Conservation (phyloP, 2,113 vertebrate species). For the Gorsachius goisagi region DNA sequence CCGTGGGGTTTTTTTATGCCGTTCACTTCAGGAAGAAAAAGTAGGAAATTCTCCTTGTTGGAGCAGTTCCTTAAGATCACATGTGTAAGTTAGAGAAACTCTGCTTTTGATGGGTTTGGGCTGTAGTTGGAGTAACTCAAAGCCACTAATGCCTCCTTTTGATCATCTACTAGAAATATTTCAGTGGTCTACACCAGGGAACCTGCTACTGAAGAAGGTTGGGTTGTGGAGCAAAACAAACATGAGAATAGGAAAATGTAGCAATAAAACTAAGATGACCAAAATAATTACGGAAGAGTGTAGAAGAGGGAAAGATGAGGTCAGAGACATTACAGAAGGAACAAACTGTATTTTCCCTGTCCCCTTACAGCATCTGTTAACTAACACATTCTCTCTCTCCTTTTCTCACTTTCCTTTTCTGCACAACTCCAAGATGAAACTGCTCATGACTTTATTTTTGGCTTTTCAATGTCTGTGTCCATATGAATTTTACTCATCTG, state of each 20-base stretch:
- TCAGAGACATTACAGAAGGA: slow-evolving; percentile 33
- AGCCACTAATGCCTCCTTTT: background rate
- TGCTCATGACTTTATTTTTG: slow-evolving; percentile 61
- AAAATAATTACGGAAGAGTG: background rate
- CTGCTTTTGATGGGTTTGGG: background rate
- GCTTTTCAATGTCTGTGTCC: slow-evolving; percentile 51
- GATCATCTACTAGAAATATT: background rate
- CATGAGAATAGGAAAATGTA: background rate
- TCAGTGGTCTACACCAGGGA: background rate
- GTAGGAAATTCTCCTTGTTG: background rate
- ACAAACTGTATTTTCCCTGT: slow-evolving; percentile 57
- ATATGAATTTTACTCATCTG: slow-evolving; percentile 39
- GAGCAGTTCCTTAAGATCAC: background rate
- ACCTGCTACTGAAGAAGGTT: background rate
- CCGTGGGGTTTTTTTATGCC: background rate
- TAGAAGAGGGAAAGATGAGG: slow-evolving; percentile 28
- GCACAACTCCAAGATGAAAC: slow-evolving; percentile 39
- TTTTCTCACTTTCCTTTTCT: slow-evolving; percentile 63
- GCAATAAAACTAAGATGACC: background rate
- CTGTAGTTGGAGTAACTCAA: background rate
- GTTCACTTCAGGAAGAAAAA: background rate
- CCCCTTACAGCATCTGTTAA: slow-evolving; percentile 46
- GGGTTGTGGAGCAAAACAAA: background rate
- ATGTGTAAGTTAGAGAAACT: background rate
- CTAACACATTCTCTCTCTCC: slow-evolving; percentile 44